phyloP scores from a whole-genome alignment of 1,140 invertebrate species.

The Pantala flavescens region DNA sequence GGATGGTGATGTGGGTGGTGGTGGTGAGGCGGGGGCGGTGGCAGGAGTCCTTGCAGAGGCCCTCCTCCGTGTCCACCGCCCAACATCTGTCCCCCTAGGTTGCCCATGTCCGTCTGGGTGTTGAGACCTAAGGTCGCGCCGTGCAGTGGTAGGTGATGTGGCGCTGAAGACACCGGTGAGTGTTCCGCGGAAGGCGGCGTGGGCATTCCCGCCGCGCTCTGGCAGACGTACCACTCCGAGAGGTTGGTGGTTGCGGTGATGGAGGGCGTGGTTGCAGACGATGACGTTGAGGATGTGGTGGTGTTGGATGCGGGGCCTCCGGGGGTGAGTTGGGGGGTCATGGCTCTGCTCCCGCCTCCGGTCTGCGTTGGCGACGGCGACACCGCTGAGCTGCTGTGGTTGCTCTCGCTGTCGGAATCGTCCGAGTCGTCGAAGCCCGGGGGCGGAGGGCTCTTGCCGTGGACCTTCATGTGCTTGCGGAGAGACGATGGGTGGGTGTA shows the following conservation, averaged over 20 bases:
- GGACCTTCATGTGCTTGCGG: conserved; percentile 95
- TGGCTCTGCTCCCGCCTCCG: conserved; percentile 26
- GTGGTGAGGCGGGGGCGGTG: not conserved
- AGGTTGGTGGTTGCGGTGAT: conserved; percentile 35
- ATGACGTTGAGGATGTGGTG: conserved; percentile 21
- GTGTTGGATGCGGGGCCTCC: conserved; percentile 25
- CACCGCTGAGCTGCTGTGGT: not conserved
- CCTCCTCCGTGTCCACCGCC: not conserved
- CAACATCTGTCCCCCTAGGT: not conserved
- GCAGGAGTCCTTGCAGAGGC: not conserved
- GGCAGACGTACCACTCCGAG: conserved; percentile 54
- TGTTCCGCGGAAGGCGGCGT: conserved; percentile 42
- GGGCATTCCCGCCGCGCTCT: conserved; percentile 40
- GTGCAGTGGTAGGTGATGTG: conserved; percentile 37
- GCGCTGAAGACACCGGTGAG: conserved; percentile 40
- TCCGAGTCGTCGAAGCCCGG: conserved; percentile 34
- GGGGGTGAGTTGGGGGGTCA: not conserved
- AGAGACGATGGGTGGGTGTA: conserved; percentile 98
- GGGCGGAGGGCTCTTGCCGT: conserved; percentile 45
- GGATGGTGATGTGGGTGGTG: conserved; percentile 41
- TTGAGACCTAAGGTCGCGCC: conserved; percentile 30
- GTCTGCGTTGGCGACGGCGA: not conserved
- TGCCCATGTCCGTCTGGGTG: conserved; percentile 36
- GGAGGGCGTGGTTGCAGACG: conserved; percentile 23
- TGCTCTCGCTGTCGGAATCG: conserved; percentile 6